Conservation (phyloP, 2,797 vertebrate genomes). For the Hydrocynus forskahlii region DNA sequence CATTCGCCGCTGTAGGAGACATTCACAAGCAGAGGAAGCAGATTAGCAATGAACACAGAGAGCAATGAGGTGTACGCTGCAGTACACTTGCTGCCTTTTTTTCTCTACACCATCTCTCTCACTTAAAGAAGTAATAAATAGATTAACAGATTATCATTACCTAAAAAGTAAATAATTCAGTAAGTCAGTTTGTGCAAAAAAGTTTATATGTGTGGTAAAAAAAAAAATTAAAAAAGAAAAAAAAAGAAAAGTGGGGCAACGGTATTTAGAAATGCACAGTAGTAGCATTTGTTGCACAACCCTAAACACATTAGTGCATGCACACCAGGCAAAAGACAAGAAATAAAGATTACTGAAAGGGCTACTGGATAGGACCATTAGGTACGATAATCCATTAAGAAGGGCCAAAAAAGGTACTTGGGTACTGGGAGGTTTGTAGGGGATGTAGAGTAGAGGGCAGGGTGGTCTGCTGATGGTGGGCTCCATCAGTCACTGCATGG, state of each 20-base stretch:
- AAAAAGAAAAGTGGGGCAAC: not conserved
- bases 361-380: slow-evolving; percentile 82
- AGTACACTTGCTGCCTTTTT: slow-evolving; percentile 22
- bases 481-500: slow-evolving; percentile 33
- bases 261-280: not conserved
- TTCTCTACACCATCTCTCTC: not conserved
- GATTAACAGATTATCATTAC: not conserved
- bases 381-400: slow-evolving; percentile 81
- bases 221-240: not conserved
- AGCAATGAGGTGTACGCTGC: slow-evolving; percentile 23
- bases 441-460: not conserved
- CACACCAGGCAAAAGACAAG: slow-evolving; percentile 61
- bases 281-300: not conserved
- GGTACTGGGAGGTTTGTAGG: slow-evolving; percentile 67
- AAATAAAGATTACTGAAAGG: slow-evolving; percentile 77
- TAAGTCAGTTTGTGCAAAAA: not conserved
- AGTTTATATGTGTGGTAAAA: not conserved
- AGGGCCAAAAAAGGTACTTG: slow-evolving; percentile 72
- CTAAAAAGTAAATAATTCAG: not conserved
- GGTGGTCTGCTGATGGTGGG: slow-evolving; percentile 11
- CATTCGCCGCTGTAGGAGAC: slow-evolving; percentile 8
- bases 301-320: slow-evolving; percentile 63
- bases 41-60: slow-evolving; percentile 25
- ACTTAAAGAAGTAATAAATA: slow-evolving; percentile 4
- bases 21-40: slow-evolving; percentile 36